Conservation (phyloP, 2,888 invertebrate species). For the Mamestra brassicae region DNA sequence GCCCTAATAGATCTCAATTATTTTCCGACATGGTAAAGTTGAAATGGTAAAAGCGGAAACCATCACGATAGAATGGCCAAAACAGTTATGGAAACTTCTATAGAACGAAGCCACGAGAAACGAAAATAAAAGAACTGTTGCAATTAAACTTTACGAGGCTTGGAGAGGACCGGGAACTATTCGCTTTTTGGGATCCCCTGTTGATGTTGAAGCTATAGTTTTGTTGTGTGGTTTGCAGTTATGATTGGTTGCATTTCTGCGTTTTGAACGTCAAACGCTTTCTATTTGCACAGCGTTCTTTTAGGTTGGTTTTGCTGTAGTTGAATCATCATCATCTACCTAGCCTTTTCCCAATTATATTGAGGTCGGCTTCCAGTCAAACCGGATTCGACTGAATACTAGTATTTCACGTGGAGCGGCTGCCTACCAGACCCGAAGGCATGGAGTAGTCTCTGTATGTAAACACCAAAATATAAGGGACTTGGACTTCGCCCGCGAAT, state of each 20-base stretch:
- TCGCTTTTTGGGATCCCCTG: conserved; percentile 53
- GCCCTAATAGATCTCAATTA: conserved; percentile 55
- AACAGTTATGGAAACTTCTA: conserved; percentile 63
- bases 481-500: too few species aligned
- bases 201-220: conserved; percentile 23
- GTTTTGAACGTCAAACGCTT: too few species aligned
- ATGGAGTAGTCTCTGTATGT: too few species aligned
- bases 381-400: too few species aligned
- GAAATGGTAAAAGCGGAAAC: conserved; percentile 46
- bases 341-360: too few species aligned
- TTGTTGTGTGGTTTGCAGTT: conserved; percentile 14
- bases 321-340: too few species aligned
- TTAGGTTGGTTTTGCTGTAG: background rate
- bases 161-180: conserved; percentile 62
- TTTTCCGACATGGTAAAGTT: conserved; percentile 53
- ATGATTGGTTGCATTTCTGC: conserved; percentile 17
- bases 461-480: too few species aligned
- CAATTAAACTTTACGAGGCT: conserved; percentile 76
- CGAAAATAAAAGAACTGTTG: conserved; percentile 76
- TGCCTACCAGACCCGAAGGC: too few species aligned
- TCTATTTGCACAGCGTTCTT: background rate
- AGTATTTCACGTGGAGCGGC: too few species aligned
- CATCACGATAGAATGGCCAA: conserved; percentile 39
- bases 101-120: conserved; percentile 53
- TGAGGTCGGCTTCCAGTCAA: too few species aligned